Evolutionary conservation across 2,113 vertebrate genomes (phyloP).

Genomic region (Laterallus jamaicensis): DNA sequence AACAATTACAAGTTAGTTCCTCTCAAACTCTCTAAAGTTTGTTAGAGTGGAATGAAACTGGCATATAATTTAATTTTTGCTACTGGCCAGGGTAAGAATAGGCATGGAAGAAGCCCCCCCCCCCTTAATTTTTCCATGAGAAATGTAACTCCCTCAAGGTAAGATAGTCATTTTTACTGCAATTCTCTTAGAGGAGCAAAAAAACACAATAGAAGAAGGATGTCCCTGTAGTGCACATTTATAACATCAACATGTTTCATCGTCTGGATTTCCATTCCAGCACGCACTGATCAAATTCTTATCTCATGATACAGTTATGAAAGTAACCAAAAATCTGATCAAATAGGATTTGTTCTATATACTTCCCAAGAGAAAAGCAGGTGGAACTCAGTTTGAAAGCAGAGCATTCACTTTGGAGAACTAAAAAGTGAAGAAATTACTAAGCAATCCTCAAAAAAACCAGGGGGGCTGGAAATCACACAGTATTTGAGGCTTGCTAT

Average conservation of each 20-base stretch:
- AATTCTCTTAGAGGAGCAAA: slow-evolving; percentile 43
- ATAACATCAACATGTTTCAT: slow-evolving; percentile 39
- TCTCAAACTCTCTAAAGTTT: not conserved
- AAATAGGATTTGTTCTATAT: slow-evolving; percentile 48
- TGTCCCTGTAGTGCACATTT: slow-evolving; percentile 6
- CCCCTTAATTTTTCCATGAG: slow-evolving; percentile 17
- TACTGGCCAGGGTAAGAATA: not conserved
- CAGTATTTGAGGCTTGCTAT: not conserved
- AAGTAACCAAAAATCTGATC: slow-evolving; percentile 46
- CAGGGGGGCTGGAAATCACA: not conserved
- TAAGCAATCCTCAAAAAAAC: not conserved
- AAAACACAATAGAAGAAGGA: slow-evolving; percentile 1
- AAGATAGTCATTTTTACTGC: slow-evolving; percentile 30
- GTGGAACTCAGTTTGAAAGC: slow-evolving; percentile 20
- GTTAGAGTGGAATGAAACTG: not conserved
- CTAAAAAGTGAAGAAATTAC: not conserved
- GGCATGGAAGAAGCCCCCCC: not conserved
- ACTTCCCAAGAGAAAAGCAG: slow-evolving; percentile 33
- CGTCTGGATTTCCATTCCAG: slow-evolving; percentile 34
- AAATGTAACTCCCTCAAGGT: slow-evolving; percentile 33
- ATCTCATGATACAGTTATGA: slow-evolving; percentile 37
- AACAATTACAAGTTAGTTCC: not conserved
- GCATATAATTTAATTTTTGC: not conserved
- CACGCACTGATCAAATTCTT: slow-evolving; percentile 26
- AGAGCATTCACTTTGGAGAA: slow-evolving; percentile 4